Evolutionary conservation across 92 coral and sea anemone species (phyloP).

Genomic region (Montipora capitata): DNA sequence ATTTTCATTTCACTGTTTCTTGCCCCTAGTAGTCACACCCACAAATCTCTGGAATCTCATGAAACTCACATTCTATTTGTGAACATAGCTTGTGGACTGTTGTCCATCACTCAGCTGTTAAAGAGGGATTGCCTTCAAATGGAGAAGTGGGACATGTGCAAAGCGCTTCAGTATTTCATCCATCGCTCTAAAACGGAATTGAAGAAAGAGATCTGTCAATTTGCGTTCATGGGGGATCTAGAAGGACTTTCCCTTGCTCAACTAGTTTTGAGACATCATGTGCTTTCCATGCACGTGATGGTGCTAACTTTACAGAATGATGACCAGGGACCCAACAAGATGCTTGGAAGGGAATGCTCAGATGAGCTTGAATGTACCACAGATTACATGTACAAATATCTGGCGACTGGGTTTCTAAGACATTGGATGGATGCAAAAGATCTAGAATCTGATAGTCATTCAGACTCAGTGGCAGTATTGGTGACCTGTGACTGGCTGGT

Average conservation of each 20-base stretch:
- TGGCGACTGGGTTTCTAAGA: slow-evolving; percentile 2
- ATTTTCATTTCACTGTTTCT: slow-evolving; percentile 22
- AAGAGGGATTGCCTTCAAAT: slow-evolving; percentile 3
- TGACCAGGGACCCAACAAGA: neutral
- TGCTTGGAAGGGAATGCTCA: neutral
- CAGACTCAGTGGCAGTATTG: slow-evolving; percentile 48
- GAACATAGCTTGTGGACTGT: slow-evolving; percentile 24
- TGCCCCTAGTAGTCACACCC: slow-evolving; percentile 23
- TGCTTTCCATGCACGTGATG: slow-evolving; percentile 19
- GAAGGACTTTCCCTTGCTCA: slow-evolving; percentile 1
- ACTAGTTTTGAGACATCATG: slow-evolving; percentile 18
- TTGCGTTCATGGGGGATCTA: neutral
- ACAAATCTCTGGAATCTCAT: slow-evolving; percentile 37
- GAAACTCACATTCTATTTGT: slow-evolving; percentile 30
- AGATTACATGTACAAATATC: neutral
- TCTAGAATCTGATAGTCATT: slow-evolving; percentile 15
- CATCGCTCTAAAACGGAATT: neutral
- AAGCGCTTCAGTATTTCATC: slow-evolving; percentile 25
- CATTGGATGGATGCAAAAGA: slow-evolving; percentile 28
- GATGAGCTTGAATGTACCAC: slow-evolving; percentile 21
- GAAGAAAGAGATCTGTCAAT: neutral
- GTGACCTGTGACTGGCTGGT: slow-evolving; percentile 70
- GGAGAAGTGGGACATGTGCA: slow-evolving; percentile 42
- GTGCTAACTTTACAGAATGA: neutral
- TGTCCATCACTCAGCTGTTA: slow-evolving; percentile 18